A percentile compares a stretch with the other conserved stretches of the same genome.
Conservation (phyloP, 2,888 invertebrate species). For the Diploptera punctata region DNA sequence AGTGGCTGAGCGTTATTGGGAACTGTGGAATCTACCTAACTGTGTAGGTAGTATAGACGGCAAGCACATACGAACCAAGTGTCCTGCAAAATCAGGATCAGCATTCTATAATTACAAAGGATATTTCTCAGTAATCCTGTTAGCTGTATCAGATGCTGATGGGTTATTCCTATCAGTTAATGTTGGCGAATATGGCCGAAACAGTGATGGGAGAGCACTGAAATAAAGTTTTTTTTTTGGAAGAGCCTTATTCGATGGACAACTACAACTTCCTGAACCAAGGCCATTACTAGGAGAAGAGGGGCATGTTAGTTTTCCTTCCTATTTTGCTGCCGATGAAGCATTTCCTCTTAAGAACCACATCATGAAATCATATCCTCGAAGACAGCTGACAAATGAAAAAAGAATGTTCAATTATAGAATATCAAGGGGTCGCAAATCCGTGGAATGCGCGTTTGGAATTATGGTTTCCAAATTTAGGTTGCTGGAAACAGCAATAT, state of each 20-base stretch:
- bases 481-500: no score
- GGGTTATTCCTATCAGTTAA: constrained; percentile 9
- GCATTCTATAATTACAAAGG: no score
- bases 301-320: no score
- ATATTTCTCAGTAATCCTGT: constrained; percentile 9
- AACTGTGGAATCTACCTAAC: constrained; percentile 28
- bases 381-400: constrained; percentile 25
- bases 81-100: no score
- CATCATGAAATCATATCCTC: constrained; percentile 35
- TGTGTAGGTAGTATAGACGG: no score
- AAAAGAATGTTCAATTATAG: constrained; percentile 36
- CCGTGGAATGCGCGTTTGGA: constrained; percentile 39
- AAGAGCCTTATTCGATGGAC: no score
- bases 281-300: no score
- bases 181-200: constrained; percentile 28
- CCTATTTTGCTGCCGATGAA: no score
- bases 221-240: no score
- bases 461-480: constrained; percentile 32
- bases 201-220: constrained; percentile 24
- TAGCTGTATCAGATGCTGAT: constrained; percentile 18
- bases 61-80: no score
- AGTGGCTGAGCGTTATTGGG: neutral
- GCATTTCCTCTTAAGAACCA: constrained; percentile 36
- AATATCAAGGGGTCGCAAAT: no score
- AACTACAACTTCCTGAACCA: no score